Percentiles rank a stretch among this genome's conserved stretches.
Conservation (phyloP, 2,888 invertebrate genomes). For the Hipparchia sbordonii region DNA sequence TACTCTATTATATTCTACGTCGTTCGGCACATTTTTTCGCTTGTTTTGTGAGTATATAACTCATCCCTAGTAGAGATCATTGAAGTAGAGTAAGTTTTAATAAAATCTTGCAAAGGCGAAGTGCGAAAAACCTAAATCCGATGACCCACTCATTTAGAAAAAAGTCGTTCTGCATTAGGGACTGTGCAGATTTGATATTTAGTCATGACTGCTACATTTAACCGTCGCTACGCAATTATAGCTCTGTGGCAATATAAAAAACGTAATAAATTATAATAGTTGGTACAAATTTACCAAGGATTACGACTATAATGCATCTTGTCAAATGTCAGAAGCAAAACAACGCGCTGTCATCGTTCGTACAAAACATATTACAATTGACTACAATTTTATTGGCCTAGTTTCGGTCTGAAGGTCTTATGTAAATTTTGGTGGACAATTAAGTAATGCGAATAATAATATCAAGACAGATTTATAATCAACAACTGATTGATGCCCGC, state of each 20-base stretch:
- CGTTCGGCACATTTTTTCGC: no score
- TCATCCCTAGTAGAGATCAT: no score
- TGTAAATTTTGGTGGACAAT: slow-evolving; percentile 64
- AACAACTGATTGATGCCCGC: no score
- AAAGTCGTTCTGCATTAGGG: no score
- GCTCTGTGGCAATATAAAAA: neutral
- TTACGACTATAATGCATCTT: slow-evolving; percentile 19
- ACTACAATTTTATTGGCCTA: slow-evolving; percentile 46
- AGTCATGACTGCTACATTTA: neutral
- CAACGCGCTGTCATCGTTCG: slow-evolving; percentile 37
- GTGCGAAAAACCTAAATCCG: no score
- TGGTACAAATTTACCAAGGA: slow-evolving; percentile 15
- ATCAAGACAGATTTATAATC: slow-evolving; percentile 10
- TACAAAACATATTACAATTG: slow-evolving; percentile 31
- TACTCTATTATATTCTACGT: no score
- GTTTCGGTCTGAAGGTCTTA: slow-evolving; percentile 61
- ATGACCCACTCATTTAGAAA: no score
- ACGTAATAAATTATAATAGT: neutral
- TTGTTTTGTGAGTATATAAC: no score
- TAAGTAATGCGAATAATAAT: slow-evolving; percentile 44
- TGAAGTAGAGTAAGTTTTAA: neutral
- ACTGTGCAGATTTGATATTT: neutral
- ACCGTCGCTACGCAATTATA: neutral
- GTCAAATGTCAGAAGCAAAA: slow-evolving; percentile 28
- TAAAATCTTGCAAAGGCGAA: neutral